phyloP scores from a whole-genome alignment of 2,113 vertebrate species.

The Podocnemis expansa region DNA sequence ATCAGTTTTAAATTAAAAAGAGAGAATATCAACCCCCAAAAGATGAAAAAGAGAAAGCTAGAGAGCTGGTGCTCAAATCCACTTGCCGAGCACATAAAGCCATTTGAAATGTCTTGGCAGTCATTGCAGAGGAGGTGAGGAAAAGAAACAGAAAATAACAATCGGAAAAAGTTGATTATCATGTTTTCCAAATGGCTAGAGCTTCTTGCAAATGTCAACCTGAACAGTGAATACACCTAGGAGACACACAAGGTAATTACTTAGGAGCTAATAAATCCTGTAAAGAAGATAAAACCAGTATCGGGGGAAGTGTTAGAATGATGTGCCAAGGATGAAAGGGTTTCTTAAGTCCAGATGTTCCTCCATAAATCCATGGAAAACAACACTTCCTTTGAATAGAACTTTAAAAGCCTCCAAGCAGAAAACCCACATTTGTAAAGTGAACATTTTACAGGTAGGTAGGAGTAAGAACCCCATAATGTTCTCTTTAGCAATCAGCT shows the following conservation, averaged over 20 bases:
- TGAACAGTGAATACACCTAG: conserved; percentile 46
- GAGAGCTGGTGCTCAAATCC: background rate
- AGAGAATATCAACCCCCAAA: background rate
- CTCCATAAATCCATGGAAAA: conserved; percentile 51
- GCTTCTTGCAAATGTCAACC: conserved; percentile 56
- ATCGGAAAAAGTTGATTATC: conserved; percentile 44
- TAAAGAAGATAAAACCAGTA: conserved; percentile 44
- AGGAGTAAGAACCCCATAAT: background rate
- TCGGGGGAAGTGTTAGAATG: conserved; percentile 51
- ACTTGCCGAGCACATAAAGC: background rate
- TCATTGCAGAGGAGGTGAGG: conserved; percentile 13
- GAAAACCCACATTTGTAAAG: background rate
- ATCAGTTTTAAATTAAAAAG: conserved; percentile 47
- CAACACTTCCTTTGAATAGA: conserved; percentile 42
- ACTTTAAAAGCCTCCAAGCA: conserved; percentile 58
- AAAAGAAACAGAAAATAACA: conserved; percentile 32
- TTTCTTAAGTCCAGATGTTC: conserved; percentile 65
- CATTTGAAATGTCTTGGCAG: conserved; percentile 16
- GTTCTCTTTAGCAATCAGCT: conserved; percentile 20
- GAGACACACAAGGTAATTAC: conserved; percentile 56
- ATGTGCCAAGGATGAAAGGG: conserved; percentile 56
- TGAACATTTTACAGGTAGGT: conserved; percentile 8
- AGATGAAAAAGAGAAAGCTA: conserved; percentile 12
- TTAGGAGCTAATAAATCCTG: conserved; percentile 48
- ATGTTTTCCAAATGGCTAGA: conserved; percentile 33